A percentile compares a stretch with the other conserved stretches of the same genome.
phyloP scores from a whole-genome alignment of 1,140 invertebrate genomes.

The Drosophila trapezifrons region DNA sequence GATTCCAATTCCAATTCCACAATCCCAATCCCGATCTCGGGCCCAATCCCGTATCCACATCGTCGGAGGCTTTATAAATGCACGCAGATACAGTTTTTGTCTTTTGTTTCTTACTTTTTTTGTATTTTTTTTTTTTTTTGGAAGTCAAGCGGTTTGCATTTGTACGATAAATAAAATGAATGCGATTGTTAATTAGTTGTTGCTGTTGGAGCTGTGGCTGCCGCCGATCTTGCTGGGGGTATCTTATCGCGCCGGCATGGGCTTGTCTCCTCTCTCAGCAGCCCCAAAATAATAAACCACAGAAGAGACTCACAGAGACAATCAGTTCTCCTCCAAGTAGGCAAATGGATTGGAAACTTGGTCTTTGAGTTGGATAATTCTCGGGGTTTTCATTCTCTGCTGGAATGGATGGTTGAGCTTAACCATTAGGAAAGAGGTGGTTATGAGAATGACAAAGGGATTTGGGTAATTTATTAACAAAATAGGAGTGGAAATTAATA shows the following conservation, averaged over 20 bases:
- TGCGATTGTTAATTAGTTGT: slow-evolving; percentile 82
- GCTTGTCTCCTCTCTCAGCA: slow-evolving; percentile 55
- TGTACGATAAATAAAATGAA: slow-evolving; percentile 82
- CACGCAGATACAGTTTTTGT: slow-evolving; percentile 76
- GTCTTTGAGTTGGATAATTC: slow-evolving; percentile 23
- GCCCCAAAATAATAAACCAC: slow-evolving; percentile 45
- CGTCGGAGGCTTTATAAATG: slow-evolving; percentile 69
- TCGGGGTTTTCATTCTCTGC: neutral
- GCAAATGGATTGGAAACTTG: slow-evolving; percentile 36
- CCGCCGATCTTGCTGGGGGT: slow-evolving; percentile 36
- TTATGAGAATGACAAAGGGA: neutral
- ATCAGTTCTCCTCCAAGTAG: slow-evolving; percentile 44
- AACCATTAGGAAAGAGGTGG: neutral
- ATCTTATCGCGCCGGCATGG: slow-evolving; percentile 68
- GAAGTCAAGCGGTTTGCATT: slow-evolving; percentile 82
- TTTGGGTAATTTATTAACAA: neutral
- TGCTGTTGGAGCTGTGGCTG: slow-evolving; percentile 52
- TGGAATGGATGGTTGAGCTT: neutral
- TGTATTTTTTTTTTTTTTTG: slow-evolving; percentile 33
- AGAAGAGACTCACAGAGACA: slow-evolving; percentile 10
- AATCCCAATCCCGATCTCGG: slow-evolving; percentile 38
- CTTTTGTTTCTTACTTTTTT: slow-evolving; percentile 24
- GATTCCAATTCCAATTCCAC: slow-evolving; percentile 49
- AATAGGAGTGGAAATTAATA: no score
- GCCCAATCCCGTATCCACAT: slow-evolving; percentile 44